These are phyloP conservation scores for Elmis aenea DNA, from an alignment of 2,888 invertebrate species.

Conservation along the genomic window DNA sequence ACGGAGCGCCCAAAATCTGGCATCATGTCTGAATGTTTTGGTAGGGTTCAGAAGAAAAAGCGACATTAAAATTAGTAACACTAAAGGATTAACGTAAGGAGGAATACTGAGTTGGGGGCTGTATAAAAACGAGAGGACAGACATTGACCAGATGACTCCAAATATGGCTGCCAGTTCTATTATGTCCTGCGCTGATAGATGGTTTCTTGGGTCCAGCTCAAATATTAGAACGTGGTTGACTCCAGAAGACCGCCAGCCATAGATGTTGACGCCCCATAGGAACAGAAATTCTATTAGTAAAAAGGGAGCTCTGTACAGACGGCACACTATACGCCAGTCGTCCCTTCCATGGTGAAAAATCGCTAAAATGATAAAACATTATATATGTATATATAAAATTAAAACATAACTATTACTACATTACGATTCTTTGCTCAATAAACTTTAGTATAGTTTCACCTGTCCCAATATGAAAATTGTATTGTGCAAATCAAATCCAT, in stretches of 20 bases:
- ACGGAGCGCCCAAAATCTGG: slow-evolving; percentile 88
- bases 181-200: slow-evolving; percentile 88
- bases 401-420: neutral
- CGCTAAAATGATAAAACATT: slow-evolving; percentile 52
- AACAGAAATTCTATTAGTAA: slow-evolving; percentile 90
- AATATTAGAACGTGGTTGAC: slow-evolving; percentile 98
- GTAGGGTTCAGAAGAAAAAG: slow-evolving; percentile 89
- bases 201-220: slow-evolving; percentile 92
- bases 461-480: too few relatives aligned
- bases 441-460: too few relatives aligned
- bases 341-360: slow-evolving; percentile 69
- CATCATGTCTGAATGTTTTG: slow-evolving; percentile 85
- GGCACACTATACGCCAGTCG: slow-evolving; percentile 80
- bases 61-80: slow-evolving; percentile 74
- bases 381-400: too few relatives aligned
- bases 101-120: slow-evolving; percentile 83
- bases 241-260: slow-evolving; percentile 95
- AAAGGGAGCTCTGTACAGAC: slow-evolving; percentile 90
- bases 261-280: slow-evolving; percentile 92
- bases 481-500: too few relatives aligned
- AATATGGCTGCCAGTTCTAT: slow-evolving; percentile 92
- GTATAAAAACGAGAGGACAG: slow-evolving; percentile 77
- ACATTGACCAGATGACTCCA: slow-evolving; percentile 91
- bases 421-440: too few relatives aligned
- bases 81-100: slow-evolving; percentile 86